phyloP scores from a whole-genome alignment of 1,140 invertebrate species.

The Helicoverpa armigera region DNA sequence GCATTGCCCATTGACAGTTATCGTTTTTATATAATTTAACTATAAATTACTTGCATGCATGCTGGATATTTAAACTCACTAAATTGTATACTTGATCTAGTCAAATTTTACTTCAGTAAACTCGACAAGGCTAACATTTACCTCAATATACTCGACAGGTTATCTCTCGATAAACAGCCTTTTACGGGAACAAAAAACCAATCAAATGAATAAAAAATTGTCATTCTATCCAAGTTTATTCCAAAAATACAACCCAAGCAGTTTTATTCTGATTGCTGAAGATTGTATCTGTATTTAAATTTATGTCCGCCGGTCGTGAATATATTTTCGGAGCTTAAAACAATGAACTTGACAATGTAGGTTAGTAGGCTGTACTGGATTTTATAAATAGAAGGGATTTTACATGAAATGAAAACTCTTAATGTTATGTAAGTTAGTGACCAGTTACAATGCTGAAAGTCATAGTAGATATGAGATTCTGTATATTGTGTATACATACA shows the following conservation, averaged over 20 bases:
- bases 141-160: background rate
- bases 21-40: no score
- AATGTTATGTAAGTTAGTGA: no score
- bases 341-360: conserved; percentile 6
- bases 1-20: no score
- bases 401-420: no score
- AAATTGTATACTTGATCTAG: no score
- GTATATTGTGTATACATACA: no score
- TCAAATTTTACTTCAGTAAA: no score
- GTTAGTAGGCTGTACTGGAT: background rate
- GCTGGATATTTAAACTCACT: no score
- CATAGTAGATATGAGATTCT: no score
- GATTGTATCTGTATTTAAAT: conserved; percentile 25
- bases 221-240: background rate
- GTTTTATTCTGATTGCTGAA: conserved; percentile 25
- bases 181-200: conserved; percentile 1
- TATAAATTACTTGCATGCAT: no score
- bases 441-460: no score
- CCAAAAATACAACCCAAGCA: conserved; percentile 3
- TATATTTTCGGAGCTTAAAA: conserved; percentile 25
- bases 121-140: background rate
- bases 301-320: conserved; percentile 10
- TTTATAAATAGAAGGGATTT: background rate
- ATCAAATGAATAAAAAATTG: background rate
- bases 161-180: background rate